phyloP scores from a whole-genome alignment of 2,113 vertebrate genomes.

The Azemiops feae region DNA sequence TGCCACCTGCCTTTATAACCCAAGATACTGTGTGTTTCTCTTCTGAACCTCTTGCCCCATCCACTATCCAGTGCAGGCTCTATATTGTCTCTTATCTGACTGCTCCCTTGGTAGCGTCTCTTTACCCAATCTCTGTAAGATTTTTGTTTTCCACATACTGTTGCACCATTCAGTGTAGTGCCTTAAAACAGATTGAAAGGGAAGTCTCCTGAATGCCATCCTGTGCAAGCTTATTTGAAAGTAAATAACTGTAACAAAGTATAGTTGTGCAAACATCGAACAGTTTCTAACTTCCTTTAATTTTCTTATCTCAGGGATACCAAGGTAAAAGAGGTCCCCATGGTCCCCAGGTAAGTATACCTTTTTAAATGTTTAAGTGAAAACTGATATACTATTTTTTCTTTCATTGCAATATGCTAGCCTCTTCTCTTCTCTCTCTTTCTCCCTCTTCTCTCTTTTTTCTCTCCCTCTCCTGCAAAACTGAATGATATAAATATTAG shows the following conservation, averaged over 20 bases:
- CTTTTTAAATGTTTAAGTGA: background rate
- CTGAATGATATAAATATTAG: background rate
- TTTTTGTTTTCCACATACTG: too few species aligned
- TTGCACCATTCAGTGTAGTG: background rate
- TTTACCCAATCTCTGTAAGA: too few species aligned
- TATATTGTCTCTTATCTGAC: too few species aligned
- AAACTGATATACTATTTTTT: background rate
- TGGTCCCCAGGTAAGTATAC: slow-evolving; percentile 29
- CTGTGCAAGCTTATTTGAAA: background rate
- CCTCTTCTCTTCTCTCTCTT: too few species aligned
- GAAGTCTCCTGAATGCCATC: background rate
- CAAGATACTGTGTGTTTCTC: too few species aligned
- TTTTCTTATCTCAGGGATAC: background rate
- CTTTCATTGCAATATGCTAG: background rate
- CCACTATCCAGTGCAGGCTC: too few species aligned
- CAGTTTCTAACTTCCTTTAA: background rate
- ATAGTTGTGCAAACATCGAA: background rate
- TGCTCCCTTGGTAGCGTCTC: too few species aligned
- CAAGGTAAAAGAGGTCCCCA: slow-evolving; percentile 27
- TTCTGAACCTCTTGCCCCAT: too few species aligned
- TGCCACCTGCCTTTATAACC: too few species aligned
- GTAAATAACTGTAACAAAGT: background rate
- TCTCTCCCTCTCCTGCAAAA: background rate
- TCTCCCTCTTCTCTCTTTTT: too few species aligned
- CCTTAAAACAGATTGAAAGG: background rate